Base-by-base conservation (phyloP, 2,888 invertebrate species). In the Colletes collaris region DNA sequence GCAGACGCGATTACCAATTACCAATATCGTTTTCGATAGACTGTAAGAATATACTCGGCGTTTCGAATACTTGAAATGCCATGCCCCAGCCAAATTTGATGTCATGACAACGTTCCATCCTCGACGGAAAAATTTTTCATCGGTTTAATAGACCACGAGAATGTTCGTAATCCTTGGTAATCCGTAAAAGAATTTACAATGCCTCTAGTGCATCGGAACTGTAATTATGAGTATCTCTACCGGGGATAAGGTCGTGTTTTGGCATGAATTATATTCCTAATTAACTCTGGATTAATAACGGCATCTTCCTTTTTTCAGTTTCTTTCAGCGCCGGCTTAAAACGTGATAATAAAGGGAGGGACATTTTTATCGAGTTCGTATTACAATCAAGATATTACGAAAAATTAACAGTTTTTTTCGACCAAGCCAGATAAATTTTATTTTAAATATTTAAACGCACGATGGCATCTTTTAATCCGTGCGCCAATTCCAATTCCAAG, bases 281-380 rank as follows among this genome's bases (percentile, higher is more conserved):
- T 75, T 64, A 75, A 75, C 49, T 58, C 8, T 35, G 68, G 63
- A 63, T 75, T 75, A 75, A 52, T 8, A 53, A n/a, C 49, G 59
- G 2, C 10, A 4, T 40, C 52, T n/a, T 27, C 11, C 19, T 7
- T 46, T 16, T 35, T 56, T 68, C 63, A n/a, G 16, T 3, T 13
- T 55, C n/a, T 37, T 10, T 37, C 10, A 19, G 4, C n/a, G n/a
- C n/a, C 35, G 13, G 63, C 35, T 8, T 63, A 10, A n/a, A 8
- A 4, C 8, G 11, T 27, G 4, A n/a, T 10, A 8, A n/a, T n/a
- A 4, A 37, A 58, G 56, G 13, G 6, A 37, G 3, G 13, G 13
- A 63, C 2, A 27, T 63, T n/a, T n/a, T 60, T 19, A 35, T 52
- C 46, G 11, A 19, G 10, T 7, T 11, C 27, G 3, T 16, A 40